Evolutionary conservation across 2,888 invertebrate species (phyloP).

Genomic region (Coremacera marginata): DNA sequence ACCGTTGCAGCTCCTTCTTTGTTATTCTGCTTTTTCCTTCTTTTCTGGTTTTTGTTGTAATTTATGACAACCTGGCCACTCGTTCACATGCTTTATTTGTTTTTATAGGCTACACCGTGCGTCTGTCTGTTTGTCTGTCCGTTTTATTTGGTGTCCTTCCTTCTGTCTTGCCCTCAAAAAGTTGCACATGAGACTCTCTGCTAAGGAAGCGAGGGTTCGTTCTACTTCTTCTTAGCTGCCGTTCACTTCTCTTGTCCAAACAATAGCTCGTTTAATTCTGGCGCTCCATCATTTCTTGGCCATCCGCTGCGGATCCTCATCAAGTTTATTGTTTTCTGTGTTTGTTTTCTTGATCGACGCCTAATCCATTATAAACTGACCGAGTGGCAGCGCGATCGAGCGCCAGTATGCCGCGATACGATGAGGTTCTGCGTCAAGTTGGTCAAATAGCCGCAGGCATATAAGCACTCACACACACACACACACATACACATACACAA

Average conservation of each 20-base stretch:
- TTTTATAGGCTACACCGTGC: conserved; percentile 18
- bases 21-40: neutral
- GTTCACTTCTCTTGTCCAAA: neutral
- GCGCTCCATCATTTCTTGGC: conserved; percentile 12
- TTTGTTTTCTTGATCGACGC: conserved; percentile 37
- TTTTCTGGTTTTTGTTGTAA: conserved; percentile 17
- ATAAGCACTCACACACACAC: neutral
- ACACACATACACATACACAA: neutral
- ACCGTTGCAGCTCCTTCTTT: neutral
- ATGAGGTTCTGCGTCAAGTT: neutral
- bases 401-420: neutral
- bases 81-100: conserved; percentile 33
- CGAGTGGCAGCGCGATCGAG: conserved; percentile 18
- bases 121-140: conserved; percentile 5
- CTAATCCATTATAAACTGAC: conserved; percentile 30
- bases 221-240: too few relatives aligned
- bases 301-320: neutral
- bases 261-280: neutral
- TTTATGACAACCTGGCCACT: conserved; percentile 28
- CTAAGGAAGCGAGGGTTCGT: too few relatives aligned
- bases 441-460: neutral
- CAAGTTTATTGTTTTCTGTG: conserved; percentile 32
- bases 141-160: neutral
- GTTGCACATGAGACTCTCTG: neutral
- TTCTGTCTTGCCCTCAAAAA: neutral